phyloP scores from a whole-genome alignment of 1,140 invertebrate species.

The Apocrypta bakeri region DNA sequence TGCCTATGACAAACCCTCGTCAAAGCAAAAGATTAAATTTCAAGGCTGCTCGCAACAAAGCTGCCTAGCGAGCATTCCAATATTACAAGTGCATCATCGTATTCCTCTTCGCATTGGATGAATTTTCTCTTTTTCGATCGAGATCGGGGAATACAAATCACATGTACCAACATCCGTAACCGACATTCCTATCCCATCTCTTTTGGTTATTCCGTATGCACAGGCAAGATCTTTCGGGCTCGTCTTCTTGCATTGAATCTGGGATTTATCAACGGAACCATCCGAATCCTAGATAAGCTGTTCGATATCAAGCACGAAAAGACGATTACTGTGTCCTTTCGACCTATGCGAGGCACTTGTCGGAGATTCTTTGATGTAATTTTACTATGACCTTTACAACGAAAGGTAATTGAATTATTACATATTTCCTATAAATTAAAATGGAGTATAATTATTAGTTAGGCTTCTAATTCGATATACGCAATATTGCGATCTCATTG shows the following conservation, averaged over 20 bases:
- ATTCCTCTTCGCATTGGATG: neutral
- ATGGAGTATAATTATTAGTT: too few relatives aligned
- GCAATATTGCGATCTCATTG: neutral
- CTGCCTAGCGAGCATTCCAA: neutral
- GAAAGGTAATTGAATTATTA: too few relatives aligned
- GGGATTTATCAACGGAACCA: constrained; percentile 11
- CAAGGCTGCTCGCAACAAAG: constrained; percentile 3
- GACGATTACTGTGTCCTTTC: too few relatives aligned
- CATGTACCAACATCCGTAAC: constrained; percentile 24
- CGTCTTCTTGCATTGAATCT: neutral
- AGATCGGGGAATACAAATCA: constrained; percentile 38
- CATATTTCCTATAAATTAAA: too few relatives aligned
- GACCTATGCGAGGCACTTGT: too few relatives aligned
- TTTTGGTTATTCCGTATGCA: constrained; percentile 33
- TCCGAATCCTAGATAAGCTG: neutral
- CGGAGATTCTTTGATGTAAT: too few relatives aligned
- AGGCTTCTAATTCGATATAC: too few relatives aligned
- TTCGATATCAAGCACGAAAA: neutral
- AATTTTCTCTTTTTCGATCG: neutral
- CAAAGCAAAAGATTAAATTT: constrained; percentile 30
- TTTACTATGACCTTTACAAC: too few relatives aligned
- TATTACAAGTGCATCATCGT: neutral
- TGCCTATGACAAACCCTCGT: neutral
- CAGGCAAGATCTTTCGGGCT: constrained; percentile 24
- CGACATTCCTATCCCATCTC: neutral